phyloP scores from a whole-genome alignment of 2,888 invertebrate genomes.

The Diplolepis rosae region DNA sequence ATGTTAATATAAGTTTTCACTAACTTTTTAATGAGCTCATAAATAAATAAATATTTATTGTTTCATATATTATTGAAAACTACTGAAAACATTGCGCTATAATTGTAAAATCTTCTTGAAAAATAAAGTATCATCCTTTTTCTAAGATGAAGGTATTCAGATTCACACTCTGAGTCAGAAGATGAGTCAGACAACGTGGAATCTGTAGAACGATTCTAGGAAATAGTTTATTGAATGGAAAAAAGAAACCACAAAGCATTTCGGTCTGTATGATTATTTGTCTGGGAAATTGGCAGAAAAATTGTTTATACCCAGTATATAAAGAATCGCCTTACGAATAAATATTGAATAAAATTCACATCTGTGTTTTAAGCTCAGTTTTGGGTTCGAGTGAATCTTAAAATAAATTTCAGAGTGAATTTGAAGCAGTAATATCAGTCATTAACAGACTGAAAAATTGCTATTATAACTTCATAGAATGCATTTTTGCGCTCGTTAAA shows the following conservation, averaged over 20 bases:
- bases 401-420: not conserved
- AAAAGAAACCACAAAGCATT: not conserved
- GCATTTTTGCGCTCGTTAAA: too few species aligned
- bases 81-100: too few species aligned
- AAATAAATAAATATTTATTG: too few species aligned
- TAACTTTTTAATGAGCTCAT: too few species aligned
- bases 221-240: not conserved
- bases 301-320: not conserved
- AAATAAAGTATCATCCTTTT: not conserved
- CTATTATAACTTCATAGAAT: too few species aligned
- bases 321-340: not conserved
- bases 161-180: constrained; percentile 14
- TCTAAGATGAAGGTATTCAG: not conserved
- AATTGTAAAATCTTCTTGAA: too few species aligned
- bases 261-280: not conserved
- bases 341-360: not conserved
- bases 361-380: not conserved
- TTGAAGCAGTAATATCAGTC: too few species aligned
- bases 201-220: not conserved
- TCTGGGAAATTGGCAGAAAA: not conserved
- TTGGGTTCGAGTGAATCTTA: not conserved
- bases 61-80: too few species aligned
- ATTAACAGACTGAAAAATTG: too few species aligned
- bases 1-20: too few species aligned
- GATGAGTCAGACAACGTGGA: constrained; percentile 6